Conservation (phyloP, 2,797 vertebrate genomes). For the Nyctalus aviator region DNA sequence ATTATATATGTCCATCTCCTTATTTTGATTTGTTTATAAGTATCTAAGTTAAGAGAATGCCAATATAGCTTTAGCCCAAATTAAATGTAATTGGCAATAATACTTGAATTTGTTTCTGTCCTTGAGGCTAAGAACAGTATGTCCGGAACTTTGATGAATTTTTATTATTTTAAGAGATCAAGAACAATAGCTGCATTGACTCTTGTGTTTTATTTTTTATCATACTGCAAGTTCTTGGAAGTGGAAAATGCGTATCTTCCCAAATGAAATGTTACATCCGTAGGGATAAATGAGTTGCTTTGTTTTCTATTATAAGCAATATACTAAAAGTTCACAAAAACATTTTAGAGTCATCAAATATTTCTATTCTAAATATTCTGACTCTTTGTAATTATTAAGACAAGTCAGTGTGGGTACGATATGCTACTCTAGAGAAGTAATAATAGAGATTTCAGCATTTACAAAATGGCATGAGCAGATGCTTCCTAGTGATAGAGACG, state of each 20-base stretch:
- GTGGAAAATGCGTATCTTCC: background rate
- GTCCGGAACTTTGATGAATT: background rate
- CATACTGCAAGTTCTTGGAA: conserved; percentile 47
- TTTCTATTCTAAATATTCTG: conserved; percentile 11
- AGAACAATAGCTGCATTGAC: conserved; percentile 18
- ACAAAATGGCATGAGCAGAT: background rate
- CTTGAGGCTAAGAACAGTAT: background rate
- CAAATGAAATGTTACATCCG: conserved; percentile 31
- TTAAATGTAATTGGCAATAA: conserved; percentile 20
- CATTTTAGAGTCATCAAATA: conserved; percentile 27
- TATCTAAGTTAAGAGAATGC: conserved; percentile 29
- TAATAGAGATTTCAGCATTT: background rate
- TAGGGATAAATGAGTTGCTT: background rate
- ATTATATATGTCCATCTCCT: background rate
- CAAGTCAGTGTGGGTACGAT: background rate
- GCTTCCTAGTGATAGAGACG: background rate
- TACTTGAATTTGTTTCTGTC: conserved; percentile 49
- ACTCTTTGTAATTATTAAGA: background rate
- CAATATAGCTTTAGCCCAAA: background rate
- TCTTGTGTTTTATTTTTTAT: conserved; percentile 23
- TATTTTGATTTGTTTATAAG: conserved; percentile 20
- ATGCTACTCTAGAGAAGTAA: background rate
- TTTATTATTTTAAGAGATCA: conserved; percentile 39
- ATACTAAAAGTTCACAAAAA: conserved; percentile 16
- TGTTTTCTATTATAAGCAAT: background rate